Evolutionary conservation across 2,113 vertebrate species (phyloP).

Genomic region (Neodon shergylaensis): DNA sequence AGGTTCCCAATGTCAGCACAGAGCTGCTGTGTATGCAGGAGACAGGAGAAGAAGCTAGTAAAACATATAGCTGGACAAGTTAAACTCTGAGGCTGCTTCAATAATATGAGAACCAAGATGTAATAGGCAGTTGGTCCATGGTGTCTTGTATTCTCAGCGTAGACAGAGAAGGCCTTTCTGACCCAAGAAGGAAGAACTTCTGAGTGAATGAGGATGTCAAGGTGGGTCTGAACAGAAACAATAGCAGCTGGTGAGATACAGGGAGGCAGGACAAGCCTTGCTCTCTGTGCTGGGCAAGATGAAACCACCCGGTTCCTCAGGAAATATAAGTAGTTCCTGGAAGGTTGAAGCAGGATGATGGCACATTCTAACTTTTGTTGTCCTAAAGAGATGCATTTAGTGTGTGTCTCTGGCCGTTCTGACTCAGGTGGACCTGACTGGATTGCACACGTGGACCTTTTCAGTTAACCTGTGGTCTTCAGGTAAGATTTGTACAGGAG

Average conservation of each 20-base stretch:
- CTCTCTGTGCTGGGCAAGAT: not conserved
- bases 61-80: not conserved
- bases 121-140: not conserved
- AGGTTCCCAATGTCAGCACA: not conserved
- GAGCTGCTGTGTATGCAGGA: not conserved
- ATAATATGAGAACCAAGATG: not conserved
- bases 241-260: too few relatives aligned
- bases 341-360: not conserved
- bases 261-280: not conserved
- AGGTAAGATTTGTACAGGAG: not conserved
- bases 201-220: not conserved
- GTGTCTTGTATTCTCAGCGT: not conserved
- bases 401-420: not conserved
- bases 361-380: not conserved
- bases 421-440: not conserved
- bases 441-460: not conserved
- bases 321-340: too few relatives aligned
- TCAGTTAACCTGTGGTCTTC: not conserved
- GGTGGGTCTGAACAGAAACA: not conserved
- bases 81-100: not conserved
- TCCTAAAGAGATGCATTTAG: not conserved
- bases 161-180: not conserved
- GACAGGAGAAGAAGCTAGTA: not conserved
- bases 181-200: not conserved
- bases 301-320: not conserved